Evolutionary conservation across 2,888 invertebrate species (phyloP), one percentile per base, ranked within the genome.

Genomic region (Patella ulyssiponensis): DNA sequence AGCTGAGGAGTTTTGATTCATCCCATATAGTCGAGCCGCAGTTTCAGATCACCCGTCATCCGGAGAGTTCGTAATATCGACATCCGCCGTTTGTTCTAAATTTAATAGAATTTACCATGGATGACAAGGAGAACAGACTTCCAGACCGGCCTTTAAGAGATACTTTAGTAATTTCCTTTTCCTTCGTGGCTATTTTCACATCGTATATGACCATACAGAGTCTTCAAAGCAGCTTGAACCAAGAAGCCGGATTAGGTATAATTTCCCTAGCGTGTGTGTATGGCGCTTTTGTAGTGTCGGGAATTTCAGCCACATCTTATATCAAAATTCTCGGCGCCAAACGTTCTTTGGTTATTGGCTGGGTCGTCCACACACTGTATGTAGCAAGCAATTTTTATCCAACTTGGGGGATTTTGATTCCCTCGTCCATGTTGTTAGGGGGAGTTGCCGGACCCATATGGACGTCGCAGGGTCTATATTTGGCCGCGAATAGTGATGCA

Each of bases 161-260:
- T 64, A 83, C 85, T 27, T 51, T 83, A 0, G 85, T 88, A 0
- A 76, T 90, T 27, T 86, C 87, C 2, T 52, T 83, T 14, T 85
- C 88, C 27, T 89, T 89, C 82, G 85, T 86, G 75, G 83, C 86
- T 17, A 83, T 88, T 5, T 88, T 87, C 75, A 89, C 90, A 0
- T 87, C 88, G 27, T 89, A 89, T 77, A 80, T 87, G 9, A 87
- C 88, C 20, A 84, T 90, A 23, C 90, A 90, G 80, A 89, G 88
- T 73, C 82, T 90, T 9, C 89, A 89, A 80, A 90, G 88, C 77
- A 87, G 88, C 71, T 79, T 90, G 51, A 86, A 90, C 80, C 84
- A 86, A 71, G 84, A 84, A 74, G 83, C 79, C 0, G 88, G 86
- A 14, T 84, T 88, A 14, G 88, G 88, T 2, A 83, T 89, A 52